Conservation (phyloP, 23 tunicate species). For the Trididemnum nubilum region DNA sequence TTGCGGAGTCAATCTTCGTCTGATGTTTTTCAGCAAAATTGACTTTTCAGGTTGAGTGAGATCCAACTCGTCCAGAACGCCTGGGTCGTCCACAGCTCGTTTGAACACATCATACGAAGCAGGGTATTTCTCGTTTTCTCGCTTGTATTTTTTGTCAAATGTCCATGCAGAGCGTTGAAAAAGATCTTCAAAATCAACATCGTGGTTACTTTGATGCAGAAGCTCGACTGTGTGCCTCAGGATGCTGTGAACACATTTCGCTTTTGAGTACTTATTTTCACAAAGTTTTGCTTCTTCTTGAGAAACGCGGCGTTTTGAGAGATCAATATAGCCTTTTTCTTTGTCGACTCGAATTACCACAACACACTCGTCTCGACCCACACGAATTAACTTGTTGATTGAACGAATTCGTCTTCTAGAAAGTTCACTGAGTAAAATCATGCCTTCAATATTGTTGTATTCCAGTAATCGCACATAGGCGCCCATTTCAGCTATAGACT, state of each 20-base stretch:
- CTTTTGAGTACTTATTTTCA: conserved; percentile 94
- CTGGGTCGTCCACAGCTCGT: conserved; percentile 80
- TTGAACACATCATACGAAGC: conserved; percentile 93
- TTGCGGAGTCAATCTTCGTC: conserved; percentile 92
- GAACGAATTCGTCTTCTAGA: conserved; percentile 98
- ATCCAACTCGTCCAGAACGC: conserved; percentile 74
- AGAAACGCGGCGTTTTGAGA: conserved; percentile 92
- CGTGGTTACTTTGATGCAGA: conserved; percentile 43
- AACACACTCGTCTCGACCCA: conserved; percentile 98
- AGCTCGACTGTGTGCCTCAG: conserved; percentile 93
- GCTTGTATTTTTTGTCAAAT: conserved; percentile 69
- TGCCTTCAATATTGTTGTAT: conserved; percentile 95
- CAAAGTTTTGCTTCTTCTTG: conserved; percentile 95
- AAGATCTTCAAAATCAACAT: conserved; percentile 90
- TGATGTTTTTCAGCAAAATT: conserved; percentile 79
- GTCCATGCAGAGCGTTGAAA: conserved; percentile 90
- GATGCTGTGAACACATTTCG: conserved; percentile 95
- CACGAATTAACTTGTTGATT: conserved; percentile 94
- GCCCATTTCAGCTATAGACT: conserved; percentile 96
- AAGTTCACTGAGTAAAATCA: conserved; percentile 93
- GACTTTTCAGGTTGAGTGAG: conserved; percentile 48
- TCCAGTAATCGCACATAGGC: conserved; percentile 93
- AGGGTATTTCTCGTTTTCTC: conserved; percentile 74
- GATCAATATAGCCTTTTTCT: conserved; percentile 98
- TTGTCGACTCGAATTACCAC: conserved; percentile 97